phyloP scores from a whole-genome alignment of 2,888 invertebrate genomes.

The Frankliniella intonsa region DNA sequence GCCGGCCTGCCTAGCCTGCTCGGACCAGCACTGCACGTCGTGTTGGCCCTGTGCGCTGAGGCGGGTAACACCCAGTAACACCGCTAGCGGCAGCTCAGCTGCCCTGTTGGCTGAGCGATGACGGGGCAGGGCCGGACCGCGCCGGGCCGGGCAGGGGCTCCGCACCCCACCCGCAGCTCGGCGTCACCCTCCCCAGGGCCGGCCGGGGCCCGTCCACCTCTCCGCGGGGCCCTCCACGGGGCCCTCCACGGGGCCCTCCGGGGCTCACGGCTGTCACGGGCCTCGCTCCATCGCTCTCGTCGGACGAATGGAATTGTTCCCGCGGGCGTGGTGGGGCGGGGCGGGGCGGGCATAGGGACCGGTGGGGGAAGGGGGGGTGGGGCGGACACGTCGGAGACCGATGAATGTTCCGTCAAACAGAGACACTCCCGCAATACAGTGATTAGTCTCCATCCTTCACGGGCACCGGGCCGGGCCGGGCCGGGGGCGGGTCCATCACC shows the following conservation, averaged over 20 bases:
- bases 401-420: conserved; percentile 21
- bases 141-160: no score
- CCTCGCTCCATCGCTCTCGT: conserved; percentile 18
- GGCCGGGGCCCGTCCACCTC: background rate
- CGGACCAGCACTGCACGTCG: background rate
- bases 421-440: background rate
- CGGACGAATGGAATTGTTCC: conserved; percentile 23
- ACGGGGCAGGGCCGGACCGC: no score
- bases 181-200: background rate
- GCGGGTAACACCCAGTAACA: background rate
- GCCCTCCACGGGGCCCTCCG: background rate
- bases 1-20: no score
- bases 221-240: background rate
- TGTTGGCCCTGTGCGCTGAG: background rate
- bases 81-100: background rate
- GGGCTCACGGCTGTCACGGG: conserved; percentile 23
- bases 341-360: background rate
- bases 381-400: background rate
- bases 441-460: background rate
- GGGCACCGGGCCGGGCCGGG: background rate
- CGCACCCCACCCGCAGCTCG: background rate
- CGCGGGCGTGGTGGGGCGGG: background rate
- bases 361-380: background rate
- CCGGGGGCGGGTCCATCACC: background rate
- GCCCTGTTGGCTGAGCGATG: no score